Base-by-base conservation (phyloP, 2,113 vertebrate genomes). In the Sorex araneus region DNA sequence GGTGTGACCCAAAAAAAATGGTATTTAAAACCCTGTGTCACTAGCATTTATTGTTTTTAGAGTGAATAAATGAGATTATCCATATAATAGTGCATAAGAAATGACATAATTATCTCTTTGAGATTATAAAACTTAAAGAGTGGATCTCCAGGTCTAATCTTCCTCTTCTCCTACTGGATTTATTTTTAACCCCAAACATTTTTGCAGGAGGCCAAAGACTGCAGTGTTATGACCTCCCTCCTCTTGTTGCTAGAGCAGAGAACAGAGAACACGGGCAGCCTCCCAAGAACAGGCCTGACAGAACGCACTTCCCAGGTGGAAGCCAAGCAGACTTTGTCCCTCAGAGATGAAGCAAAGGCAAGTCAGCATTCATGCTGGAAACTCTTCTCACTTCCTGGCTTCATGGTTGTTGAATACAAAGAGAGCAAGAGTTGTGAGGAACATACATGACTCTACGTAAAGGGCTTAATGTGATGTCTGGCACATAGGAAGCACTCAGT, bases 231-330 rank as follows among this genome's bases (percentile, higher is more conserved):
- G 36, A 69, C 69, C 81, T 84, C 43, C 43, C 73, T 76, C 25
- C 8, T 30, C 74, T 79, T 12, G 3, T 45, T 28, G 40, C 66
- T 73, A 32, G 7, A 25, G 63, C 74, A 95, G 81, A 84, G 73
- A 63, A 69, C 77, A 93, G 50, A 90, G 82, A 79, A 34, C 85
- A 70, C 1, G 12, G 93, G 84, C 81, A 93, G 47, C 9, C 36
- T 77, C 21, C 84, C 92, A 89, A 93, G 84, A n/a, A 83, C 71
- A 80, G 87, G 27, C 60, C 32, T 16, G 73, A 54, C 90, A 76
- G 66, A 91, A 66, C 28, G 43, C 15, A 11, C 63, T 57, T 57
- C 21, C 81, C 87, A 57, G 66, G 27, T 16, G 27, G 12, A 30
- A 50, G 66, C 76, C 12, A 78, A 21, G 21, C 0, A 4, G 21